phyloP scores from a whole-genome alignment of 2,113 vertebrate genomes.

The Anhinga anhinga region DNA sequence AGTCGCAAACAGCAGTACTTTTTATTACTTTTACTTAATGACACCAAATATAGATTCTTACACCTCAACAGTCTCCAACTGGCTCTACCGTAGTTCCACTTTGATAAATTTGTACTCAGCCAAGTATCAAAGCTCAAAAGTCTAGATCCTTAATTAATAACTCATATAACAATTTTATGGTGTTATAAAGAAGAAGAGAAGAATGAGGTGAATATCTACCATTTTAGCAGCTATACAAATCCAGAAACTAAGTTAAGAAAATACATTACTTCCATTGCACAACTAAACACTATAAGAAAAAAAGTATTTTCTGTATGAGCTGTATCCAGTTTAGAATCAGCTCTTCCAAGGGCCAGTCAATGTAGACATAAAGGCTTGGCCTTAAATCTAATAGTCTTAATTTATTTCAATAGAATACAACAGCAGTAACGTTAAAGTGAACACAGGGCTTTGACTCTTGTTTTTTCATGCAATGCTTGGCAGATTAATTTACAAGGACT shows the following conservation, averaged over 20 bases:
- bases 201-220: not conserved
- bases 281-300: not conserved
- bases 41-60: not conserved
- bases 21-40: not conserved
- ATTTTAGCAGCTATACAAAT: not conserved
- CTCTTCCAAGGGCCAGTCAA: constrained; percentile 56
- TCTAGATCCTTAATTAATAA: constrained; percentile 13
- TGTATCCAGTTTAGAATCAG: constrained; percentile 48
- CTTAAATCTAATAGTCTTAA: constrained; percentile 63
- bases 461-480: constrained; percentile 42
- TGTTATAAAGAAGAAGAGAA: not conserved
- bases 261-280: not conserved
- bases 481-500: constrained; percentile 43
- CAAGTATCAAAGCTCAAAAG: not conserved
- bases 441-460: constrained; percentile 2
- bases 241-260: not conserved
- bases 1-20: not conserved
- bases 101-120: not conserved
- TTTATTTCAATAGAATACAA: constrained; percentile 57
- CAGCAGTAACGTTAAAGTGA: constrained; percentile 30
- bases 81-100: not conserved
- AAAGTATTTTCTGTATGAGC: constrained; percentile 52
- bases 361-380: constrained; percentile 41
- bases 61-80: not conserved
- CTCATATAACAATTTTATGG: not conserved